Conservation (phyloP, 30 jellyfish, hydroid and myxozoan genomes). For the Aurelia sp. region DNA sequence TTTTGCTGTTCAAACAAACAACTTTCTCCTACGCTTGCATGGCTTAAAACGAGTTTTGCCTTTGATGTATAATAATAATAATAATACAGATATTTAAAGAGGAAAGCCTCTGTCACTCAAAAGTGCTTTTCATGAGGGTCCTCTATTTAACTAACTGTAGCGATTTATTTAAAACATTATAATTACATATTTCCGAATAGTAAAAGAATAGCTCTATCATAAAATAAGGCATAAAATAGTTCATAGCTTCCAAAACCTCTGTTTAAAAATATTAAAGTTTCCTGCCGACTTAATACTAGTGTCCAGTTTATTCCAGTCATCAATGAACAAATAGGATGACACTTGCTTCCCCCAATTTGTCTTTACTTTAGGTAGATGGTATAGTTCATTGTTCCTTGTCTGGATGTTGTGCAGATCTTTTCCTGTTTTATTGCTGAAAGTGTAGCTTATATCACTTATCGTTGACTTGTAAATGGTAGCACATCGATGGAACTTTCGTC, state of each 20-base stretch:
- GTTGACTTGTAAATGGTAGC: slow-evolving; percentile 36
- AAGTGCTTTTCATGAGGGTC: no score
- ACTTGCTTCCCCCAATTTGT: slow-evolving; percentile 65
- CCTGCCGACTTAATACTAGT: slow-evolving; percentile 25
- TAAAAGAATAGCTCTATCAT: no score
- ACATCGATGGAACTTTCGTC: slow-evolving; percentile 60
- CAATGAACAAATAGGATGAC: slow-evolving; percentile 34
- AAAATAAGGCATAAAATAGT: no score
- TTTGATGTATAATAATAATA: no score
- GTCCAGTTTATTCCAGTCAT: slow-evolving; percentile 46
- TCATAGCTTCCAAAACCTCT: no score
- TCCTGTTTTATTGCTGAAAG: slow-evolving; percentile 19
- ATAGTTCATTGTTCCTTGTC: slow-evolving; percentile 36
- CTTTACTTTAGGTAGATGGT: slow-evolving; percentile 42
- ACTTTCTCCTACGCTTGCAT: slow-evolving; percentile 32
- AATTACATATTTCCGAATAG: no score
- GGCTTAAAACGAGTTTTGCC: background rate
- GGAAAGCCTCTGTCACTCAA: no score
- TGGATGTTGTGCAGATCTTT: slow-evolving; percentile 11
- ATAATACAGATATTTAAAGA: no score
- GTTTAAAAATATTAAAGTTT: background rate
- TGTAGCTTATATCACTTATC: slow-evolving; percentile 9
- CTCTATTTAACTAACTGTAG: no score
- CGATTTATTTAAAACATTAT: no score
- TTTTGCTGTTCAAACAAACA: slow-evolving; percentile 1